Evolutionary conservation across 2,113 vertebrate species (phyloP), one percentile per base, ranked within the genome.

Genomic region (Corythornis cristatus): DNA sequence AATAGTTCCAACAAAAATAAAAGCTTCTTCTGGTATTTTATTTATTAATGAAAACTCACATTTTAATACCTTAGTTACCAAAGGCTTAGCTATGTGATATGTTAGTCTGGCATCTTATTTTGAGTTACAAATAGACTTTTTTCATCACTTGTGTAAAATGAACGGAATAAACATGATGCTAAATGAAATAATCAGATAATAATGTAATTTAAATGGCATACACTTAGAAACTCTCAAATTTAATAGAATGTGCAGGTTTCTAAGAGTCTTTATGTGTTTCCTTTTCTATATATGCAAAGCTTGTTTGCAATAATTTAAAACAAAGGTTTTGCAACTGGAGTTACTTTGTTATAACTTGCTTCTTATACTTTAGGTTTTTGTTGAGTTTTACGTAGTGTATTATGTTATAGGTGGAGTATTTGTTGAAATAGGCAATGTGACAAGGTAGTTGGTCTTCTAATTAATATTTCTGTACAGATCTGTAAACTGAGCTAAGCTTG

Each of bases 361-460:
- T 5, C 6, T 89, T 88, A 45, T 74, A 68, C 66, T 64, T 71
- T 35, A 28, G 33, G 2, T 28, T 74, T 95, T 66, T 83, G 26
- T 93, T 81, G 57, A 81, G 29, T 91, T 92, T 67, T 45, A 85
- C 70, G 16, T 86, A 76, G 81, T 33, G 11, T n/a, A 28, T 94
- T 94, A 57, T 81, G 74, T 94, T 96, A 60, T 67, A 76, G 45
- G 60, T 74, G 64, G 50, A 76, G 68, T 96, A 51, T 84, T 93
- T 97, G 61, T 93, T 95, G 62, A 45, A 93, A 77, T 43, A 94
- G 82, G 31, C 88, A 93, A 81, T 80, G 46, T 62, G 72, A 82
- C 85, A 83, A 86, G 68, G 62, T 97, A 84, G 91, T 95, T 97
- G 93, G 93, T 97, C 95, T 95, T 94, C 85, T 93, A 94, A 95